Percentiles rank a stretch among this genome's conserved stretches.
Conservation (phyloP, 2,888 invertebrate species). For the Microchrysa polita region DNA sequence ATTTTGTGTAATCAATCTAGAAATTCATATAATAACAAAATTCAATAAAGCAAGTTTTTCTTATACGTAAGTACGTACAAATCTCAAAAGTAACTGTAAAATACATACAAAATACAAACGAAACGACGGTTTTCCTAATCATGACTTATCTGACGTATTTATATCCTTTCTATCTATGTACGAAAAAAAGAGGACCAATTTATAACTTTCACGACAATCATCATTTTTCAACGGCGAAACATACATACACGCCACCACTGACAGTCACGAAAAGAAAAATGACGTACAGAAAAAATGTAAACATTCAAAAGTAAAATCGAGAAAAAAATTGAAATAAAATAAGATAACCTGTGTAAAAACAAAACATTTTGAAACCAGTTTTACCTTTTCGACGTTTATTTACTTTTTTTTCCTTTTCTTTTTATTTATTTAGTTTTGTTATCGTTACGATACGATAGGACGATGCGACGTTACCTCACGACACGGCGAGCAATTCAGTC, state of each 20-base stretch:
- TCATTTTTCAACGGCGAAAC: neutral
- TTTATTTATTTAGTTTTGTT: neutral
- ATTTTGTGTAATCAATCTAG: too few species aligned
- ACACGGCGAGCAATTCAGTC: neutral
- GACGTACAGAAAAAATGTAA: neutral
- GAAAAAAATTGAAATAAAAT: too few species aligned
- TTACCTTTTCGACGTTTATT: neutral
- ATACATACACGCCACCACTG: neutral
- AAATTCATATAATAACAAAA: too few species aligned
- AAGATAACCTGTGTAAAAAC: slow-evolving; percentile 1
- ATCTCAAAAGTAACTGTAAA: too few species aligned
- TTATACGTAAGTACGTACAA: too few species aligned
- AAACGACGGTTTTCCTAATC: neutral
- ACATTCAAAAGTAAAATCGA: neutral
- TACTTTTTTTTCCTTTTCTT: neutral
- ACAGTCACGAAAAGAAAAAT: slow-evolving; percentile 7
- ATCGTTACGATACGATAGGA: neutral
- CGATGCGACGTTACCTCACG: neutral
- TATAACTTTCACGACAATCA: neutral
- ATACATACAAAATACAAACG: too few species aligned
- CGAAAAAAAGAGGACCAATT: neutral
- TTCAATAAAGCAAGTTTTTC: too few species aligned
- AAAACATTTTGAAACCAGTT: slow-evolving; percentile 5
- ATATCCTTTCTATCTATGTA: neutral
- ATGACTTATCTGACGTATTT: neutral